phyloP scores from a whole-genome alignment of 92 coral and sea anemone genomes.

The Umimayanthus chanpuru region DNA sequence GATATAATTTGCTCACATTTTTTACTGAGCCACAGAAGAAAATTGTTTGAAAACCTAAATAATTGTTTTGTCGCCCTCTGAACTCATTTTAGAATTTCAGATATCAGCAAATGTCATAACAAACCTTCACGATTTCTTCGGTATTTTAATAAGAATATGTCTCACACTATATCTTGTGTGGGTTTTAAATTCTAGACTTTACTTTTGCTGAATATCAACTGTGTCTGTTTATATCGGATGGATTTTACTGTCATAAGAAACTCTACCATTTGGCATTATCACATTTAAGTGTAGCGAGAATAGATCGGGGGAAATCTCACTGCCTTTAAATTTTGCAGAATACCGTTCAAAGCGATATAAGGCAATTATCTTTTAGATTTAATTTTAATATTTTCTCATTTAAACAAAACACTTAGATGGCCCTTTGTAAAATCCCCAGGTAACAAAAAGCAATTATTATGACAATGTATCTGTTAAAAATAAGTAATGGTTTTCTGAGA shows the following conservation, averaged over 20 bases:
- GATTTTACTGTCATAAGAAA: not conserved
- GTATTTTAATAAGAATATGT: not conserved
- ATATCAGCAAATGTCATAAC: not conserved
- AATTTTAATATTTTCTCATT: not conserved
- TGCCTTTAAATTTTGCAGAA: not conserved
- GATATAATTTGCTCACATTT: no score
- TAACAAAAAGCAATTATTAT: slow-evolving; percentile 10
- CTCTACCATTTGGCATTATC: not conserved
- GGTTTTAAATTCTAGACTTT: not conserved
- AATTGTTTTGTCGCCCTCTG: not conserved
- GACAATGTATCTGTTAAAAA: not conserved
- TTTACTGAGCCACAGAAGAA: not conserved
- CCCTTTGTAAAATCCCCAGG: not conserved
- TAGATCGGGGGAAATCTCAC: not conserved
- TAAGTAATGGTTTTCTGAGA: not conserved
- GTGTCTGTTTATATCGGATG: not conserved
- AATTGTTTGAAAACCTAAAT: not conserved
- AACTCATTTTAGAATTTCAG: no score
- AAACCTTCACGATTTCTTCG: not conserved
- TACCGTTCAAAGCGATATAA: not conserved
- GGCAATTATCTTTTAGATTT: not conserved
- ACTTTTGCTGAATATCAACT: not conserved
- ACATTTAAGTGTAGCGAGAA: not conserved
- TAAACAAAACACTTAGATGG: slow-evolving; percentile 26
- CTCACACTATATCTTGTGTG: not conserved